Evolutionary conservation across 2,797 vertebrate genomes (phyloP), one percentile per base, ranked within the genome.

Genomic region (Geotrypetes seraphini): DNA sequence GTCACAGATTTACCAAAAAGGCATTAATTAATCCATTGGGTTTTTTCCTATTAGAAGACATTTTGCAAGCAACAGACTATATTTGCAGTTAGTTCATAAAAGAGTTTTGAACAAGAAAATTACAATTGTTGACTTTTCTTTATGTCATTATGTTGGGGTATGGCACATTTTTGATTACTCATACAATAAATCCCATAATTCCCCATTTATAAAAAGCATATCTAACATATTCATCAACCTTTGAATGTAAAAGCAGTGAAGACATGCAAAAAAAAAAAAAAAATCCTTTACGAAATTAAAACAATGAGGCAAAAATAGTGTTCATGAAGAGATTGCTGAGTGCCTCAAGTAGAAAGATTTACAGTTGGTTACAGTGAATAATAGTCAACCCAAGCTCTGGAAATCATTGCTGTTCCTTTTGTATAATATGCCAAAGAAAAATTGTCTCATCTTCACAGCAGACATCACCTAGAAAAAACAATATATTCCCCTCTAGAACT

Each of bases 161-260:
- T 97, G 87, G 89, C 88, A 91, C 82, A 87, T 84, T 80, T 70
- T 79, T 71, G 79, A 79, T 64, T 80, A 73, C 69, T 72, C 56
- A 24, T 78, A 72, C 60, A 61, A 73, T 65, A 86, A 81, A 93
- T 85, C 83, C 69, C 83, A 70, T 78, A 78, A 54, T 78, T 78
- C 73, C 73, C 73, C 84, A 30, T n/a, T n/a, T n/a, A n/a, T n/a
- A 84, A 81, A 81, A 58, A 83, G 77, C 78, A 78, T 74, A 81
- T 58, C 59, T 58, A 75, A 82, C 57, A 20, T 71, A 75, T 78
- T 83, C 64, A 75, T 77, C 74, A 75, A 63, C 67, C 66, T 79
- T 79, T 66, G 51, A 48, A 71, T 71, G 79, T 79, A 58, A 84
- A 84, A 88, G 84, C 81, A 82, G 79, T 78, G 81, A 79, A 3